phyloP scores from a whole-genome alignment of 2,797 vertebrate species.

The Molossus molossus region DNA sequence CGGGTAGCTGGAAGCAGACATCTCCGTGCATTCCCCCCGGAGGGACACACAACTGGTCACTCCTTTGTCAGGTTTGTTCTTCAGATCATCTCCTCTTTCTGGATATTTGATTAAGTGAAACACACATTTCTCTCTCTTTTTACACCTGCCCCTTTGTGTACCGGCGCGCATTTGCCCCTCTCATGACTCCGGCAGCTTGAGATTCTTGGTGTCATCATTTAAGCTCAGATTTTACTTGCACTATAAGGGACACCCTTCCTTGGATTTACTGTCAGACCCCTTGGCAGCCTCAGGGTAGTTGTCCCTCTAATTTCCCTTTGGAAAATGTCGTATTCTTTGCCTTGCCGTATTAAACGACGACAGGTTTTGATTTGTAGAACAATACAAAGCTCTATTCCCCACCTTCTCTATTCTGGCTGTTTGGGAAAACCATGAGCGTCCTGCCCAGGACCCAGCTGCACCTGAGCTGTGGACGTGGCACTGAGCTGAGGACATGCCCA shows the following conservation, averaged over 20 bases:
- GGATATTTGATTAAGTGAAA: not conserved
- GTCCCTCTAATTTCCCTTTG: not conserved
- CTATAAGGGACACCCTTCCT: not conserved
- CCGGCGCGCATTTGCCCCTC: not conserved
- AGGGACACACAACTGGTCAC: not conserved
- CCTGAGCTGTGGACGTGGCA: not conserved
- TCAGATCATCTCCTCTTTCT: slow-evolving; percentile 4
- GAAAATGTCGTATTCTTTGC: not conserved
- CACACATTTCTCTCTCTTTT: slow-evolving; percentile 30
- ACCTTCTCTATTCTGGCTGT: not conserved
- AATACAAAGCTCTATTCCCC: not conserved
- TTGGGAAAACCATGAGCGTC: not conserved
- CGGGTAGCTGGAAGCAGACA: not conserved
- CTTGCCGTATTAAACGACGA: not conserved
- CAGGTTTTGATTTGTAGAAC: not conserved
- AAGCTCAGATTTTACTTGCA: slow-evolving; percentile 23
- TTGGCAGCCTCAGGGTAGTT: not conserved
- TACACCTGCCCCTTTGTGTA: not conserved
- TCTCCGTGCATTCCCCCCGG: not conserved
- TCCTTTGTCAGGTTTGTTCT: slow-evolving; percentile 31
- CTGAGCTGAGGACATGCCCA: not conserved
- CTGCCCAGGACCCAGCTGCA: not conserved
- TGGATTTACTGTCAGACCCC: not conserved
- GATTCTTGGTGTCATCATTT: slow-evolving; percentile 6
- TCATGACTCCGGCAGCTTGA: not conserved